Base-by-base conservation (phyloP, 92 coral and sea anemone species). In the Palythoa grandis region DNA sequence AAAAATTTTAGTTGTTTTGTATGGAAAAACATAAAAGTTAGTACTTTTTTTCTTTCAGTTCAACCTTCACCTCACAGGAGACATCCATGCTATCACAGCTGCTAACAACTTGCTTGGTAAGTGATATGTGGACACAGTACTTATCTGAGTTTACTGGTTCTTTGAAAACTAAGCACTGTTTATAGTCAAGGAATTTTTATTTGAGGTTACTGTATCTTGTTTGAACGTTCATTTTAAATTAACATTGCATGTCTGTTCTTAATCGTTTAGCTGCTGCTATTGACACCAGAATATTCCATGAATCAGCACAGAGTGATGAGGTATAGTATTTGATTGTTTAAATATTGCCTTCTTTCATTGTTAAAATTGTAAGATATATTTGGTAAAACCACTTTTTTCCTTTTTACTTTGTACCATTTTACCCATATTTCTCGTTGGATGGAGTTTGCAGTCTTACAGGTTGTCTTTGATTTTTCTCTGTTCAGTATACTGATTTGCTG, bases 81-180 rank as follows among this genome's bases (percentile, higher is more conserved):
- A 96, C 82, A 96, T 96, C 71, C 99, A 96, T 77, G 99, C 99
- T 23, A 95, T 96, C 66, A 96, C 99, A 25, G 99, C 99, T 58
- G 89, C 99, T 22, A 96, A 96, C 87, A 96, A 96, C 89, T 94
- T 96, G 58, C 78, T 96, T 53, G 99, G 99, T 96, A 86, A 52
- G 95, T 23, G 43, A 60, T 39, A 12, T 56, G 14, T 43, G 50
- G 50, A 43, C 50, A 5, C 50, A 1, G 1, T 43, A 43, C 50
- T 58, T 9, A n/a, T 0, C 20, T 14, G 2, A 29, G 35, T 29
- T 29, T 29, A 29, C 35, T 29, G 35, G 35, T 29, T 29, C 35
- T 29, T 6, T 7, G 37, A 19, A 23, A 11, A 9, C 1, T 12
- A 11, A 68, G 37, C 35, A 5, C 40, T 15, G 37, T 68, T 24